Evolutionary conservation across 2,113 vertebrate genomes (phyloP), one percentile per base, ranked within the genome.

Genomic region (Corydoras maculifer): DNA sequence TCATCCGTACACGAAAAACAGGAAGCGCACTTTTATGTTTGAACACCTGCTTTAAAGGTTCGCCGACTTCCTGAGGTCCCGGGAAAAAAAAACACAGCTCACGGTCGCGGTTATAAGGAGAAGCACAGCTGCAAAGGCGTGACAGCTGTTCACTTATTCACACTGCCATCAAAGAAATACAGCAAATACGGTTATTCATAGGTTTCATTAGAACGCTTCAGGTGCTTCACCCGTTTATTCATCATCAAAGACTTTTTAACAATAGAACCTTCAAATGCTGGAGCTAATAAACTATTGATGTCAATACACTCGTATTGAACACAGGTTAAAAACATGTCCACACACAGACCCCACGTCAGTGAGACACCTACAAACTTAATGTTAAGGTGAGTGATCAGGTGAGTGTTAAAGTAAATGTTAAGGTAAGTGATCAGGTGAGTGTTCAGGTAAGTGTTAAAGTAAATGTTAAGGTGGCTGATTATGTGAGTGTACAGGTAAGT

Each of bases 21-120:
- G 62, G 62, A 63, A 43, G 35, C 9, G 12, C 7, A 18, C 13
- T 8, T 15, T n/a, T 25, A 43, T 51, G 62, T 62, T 32, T 62
- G 61, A 51, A 43, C 48, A 53, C 63, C 63, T 65, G 63, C 1
- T 65, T 43, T 65, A 53, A 65, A 65, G 18, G 49, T 48, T 9
- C 49, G 10, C 63, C 63, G 9, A 29, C 11, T 2, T 51, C 15
- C 63, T 65, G 25, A 48, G 18, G 18, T 29, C 3, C 5, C 5
- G 31, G 35, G 61, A 43, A 63, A 63, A 10, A 12, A 63, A 63
- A 43, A 63, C 32, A 63, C 25, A 14, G 10, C 51, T 53, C 51
- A 14, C 7, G 9, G 1, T 50, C 11, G 18, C 50, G 62, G 48
- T 65, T 50, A 65, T 7, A 4, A 9, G 29, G 9, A 65, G 63